Base-by-base conservation (phyloP, 2,113 vertebrate species). In the Amia ocellicauda region DNA sequence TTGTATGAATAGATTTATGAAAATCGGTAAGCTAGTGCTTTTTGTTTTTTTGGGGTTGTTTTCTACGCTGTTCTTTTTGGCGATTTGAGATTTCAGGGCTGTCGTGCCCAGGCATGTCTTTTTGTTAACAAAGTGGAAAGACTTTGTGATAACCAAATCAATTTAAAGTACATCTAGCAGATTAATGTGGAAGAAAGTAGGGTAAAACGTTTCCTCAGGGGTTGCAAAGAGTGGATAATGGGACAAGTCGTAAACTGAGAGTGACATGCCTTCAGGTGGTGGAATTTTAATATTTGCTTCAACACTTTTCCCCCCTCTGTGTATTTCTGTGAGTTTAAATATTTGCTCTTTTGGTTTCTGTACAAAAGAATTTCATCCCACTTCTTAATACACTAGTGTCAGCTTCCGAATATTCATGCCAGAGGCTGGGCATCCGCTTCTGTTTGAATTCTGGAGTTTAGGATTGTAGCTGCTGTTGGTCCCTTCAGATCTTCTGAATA, bases 131-230 rank as follows among this genome's bases (percentile, higher is more conserved):
- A 13, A 47, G n/a, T 16, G n/a, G 45, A 19, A 47, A 17, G 45
- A 2, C 13, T 1, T 19, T n/a, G 16, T 47, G 45, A 17, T 47
- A n/a, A 5, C 45, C 45, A 47, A 47, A 47, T 47, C 45, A 17
- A 47, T 47, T 47, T 19, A 16, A 47, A 47, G 16, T 17, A 47
- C 4, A 2, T 47, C n/a, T 47, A 17, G 31, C 31, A 36, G 5
- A 5, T 36, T 36, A 11, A 36, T 36, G 31, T 16, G n/a, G 45
- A 47, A 47, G 10, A 47, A 47, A n/a, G 45, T 47, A 47, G 45
- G 45, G 45, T 7, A 47, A 47, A 47, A 47, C n/a, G 45, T 47
- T 47, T n/a, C 45, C n/a, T 11, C 45, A 47, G 45, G 45, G 45
- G 45, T 36, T 36, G n/a, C 45, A 16, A 47, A n/a, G n/a, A 47